A percentile compares a stretch with the other conserved stretches of the same genome.
Evolutionary conservation across 1,140 invertebrate species (phyloP).

Genomic region (Dinoponera quadriceps): DNA sequence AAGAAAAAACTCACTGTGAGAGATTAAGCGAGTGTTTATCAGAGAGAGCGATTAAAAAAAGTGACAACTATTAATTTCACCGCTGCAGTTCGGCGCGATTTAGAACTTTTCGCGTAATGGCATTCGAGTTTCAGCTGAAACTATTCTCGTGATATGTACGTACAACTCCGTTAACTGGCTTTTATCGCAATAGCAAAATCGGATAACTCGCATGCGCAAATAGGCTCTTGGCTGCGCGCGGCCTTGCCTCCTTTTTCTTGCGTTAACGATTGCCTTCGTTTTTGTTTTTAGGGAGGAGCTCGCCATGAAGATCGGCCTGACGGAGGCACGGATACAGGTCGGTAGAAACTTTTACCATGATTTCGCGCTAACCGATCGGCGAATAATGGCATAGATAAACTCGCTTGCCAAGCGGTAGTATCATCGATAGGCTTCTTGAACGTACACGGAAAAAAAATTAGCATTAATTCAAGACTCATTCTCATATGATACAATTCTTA

Average conservation of each 20-base stretch:
- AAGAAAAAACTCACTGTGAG: neutral
- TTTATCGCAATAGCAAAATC: slow-evolving; percentile 48
- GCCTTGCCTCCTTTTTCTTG: slow-evolving; percentile 75
- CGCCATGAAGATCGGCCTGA: slow-evolving; percentile 98
- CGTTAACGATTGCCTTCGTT: slow-evolving; percentile 69
- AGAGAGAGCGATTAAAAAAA: neutral
- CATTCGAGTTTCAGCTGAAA: neutral
- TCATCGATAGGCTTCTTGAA: slow-evolving; percentile 5
- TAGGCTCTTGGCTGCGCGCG: slow-evolving; percentile 65
- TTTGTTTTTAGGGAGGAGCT: slow-evolving; percentile 95
- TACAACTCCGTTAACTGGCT: slow-evolving; percentile 16
- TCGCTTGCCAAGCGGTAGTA: neutral
- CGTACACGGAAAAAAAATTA: too few species aligned
- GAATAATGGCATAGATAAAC: slow-evolving; percentile 1
- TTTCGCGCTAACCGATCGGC: neutral
- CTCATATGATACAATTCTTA: too few species aligned
- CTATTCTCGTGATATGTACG: neutral
- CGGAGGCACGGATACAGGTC: slow-evolving; percentile 99
- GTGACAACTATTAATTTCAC: neutral
- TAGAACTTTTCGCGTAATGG: neutral
- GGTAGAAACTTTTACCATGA: slow-evolving; percentile 75
- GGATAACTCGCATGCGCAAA: slow-evolving; percentile 48
- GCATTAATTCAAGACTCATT: too few species aligned
- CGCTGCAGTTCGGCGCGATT: neutral
- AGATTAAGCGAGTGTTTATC: neutral